phyloP scores from a whole-genome alignment of 2,888 invertebrate genomes.

The Carabus problematicus region DNA sequence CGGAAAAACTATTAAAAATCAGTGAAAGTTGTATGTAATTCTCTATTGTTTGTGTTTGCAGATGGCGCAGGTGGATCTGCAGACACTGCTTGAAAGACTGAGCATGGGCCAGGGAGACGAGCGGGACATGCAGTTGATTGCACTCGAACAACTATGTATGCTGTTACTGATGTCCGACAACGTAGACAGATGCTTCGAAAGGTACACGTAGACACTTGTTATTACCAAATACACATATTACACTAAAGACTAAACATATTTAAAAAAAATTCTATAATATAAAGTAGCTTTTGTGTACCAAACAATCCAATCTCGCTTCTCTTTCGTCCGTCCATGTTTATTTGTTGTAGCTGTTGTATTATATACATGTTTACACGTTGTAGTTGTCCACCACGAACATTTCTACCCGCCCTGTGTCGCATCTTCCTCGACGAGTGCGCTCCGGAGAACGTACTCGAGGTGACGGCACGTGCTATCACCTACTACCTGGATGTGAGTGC shows the following conservation, averaged over 20 bases:
- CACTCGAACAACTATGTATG: slow-evolving; percentile 99
- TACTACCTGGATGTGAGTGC: slow-evolving; percentile 99
- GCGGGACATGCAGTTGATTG: slow-evolving; percentile 98
- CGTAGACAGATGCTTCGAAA: slow-evolving; percentile 99
- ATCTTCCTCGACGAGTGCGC: slow-evolving; percentile 98
- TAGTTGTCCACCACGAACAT: slow-evolving; percentile 97
- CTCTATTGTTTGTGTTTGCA: slow-evolving; percentile 53
- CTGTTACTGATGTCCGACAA: slow-evolving; percentile 98
- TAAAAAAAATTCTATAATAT: too few species aligned
- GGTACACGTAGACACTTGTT: too few species aligned
- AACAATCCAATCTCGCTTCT: too few species aligned
- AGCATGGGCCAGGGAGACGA: slow-evolving; percentile 97
- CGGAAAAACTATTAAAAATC: too few species aligned
- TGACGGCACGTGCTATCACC: slow-evolving; percentile 98
- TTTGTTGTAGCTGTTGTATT: too few species aligned
- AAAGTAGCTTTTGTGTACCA: too few species aligned
- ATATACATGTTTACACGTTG: slow-evolving; percentile 48
- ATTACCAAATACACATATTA: too few species aligned
- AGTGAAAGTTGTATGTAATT: background rate
- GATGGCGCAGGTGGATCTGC: slow-evolving; percentile 99
- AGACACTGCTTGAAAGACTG: slow-evolving; percentile 98
- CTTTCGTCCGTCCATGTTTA: too few species aligned
- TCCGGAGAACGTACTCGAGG: slow-evolving; percentile 97
- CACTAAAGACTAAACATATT: too few species aligned
- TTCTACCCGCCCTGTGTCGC: slow-evolving; percentile 96